Base-by-base conservation (phyloP, 1,140 invertebrate species). In the Nautilus pompilius region DNA sequence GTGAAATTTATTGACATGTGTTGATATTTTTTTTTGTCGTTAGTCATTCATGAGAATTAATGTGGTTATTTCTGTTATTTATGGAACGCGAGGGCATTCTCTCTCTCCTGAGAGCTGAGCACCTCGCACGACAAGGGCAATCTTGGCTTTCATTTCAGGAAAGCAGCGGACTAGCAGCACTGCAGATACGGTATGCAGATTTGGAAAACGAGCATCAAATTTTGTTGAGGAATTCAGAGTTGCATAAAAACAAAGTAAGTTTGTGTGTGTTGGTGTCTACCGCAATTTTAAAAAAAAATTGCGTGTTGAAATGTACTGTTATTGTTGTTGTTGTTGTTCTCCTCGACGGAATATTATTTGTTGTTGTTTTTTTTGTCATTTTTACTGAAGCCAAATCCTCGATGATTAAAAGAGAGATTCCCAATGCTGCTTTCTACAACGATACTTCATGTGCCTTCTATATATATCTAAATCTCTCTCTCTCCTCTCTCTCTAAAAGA, bases 231-330 rank as follows among this genome's bases (percentile, higher is more conserved):
- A 77, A 71, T 60, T 69, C 67, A 58, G 75, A 79, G 15, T n/a
- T 66, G 8, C 66, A 72, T 46, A 75, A 71, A 60, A 74, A 70
- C 36, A 78, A 79, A 70, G 76, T 79, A 65, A 48, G 57, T 36
- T 33, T 4, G 45, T 1, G 17, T 41, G 29, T 30, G 8, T 45
- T 30, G 15, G 34, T 32, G 24, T 59, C 30, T 20, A 36, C n/a
- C 10, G 17, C 53, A 20, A 26, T 28, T 33, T n/a, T 53, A 53
- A 29, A 20, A 49, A 60, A 54, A 30, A 10, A 28, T 15, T 28
- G 30, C 5, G 24, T 55, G 33, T 1, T 4, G 32, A 34, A 6
- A 32, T 30, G 59, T 46, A 10, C 36, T n/a, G n/a, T n/a, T n/a
- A n/a, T n/a, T n/a, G n/a, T n/a, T n/a, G n/a, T n/a, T n/a, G n/a